phyloP scores from a whole-genome alignment of 2,888 invertebrate species.

The Drosophila differens region DNA sequence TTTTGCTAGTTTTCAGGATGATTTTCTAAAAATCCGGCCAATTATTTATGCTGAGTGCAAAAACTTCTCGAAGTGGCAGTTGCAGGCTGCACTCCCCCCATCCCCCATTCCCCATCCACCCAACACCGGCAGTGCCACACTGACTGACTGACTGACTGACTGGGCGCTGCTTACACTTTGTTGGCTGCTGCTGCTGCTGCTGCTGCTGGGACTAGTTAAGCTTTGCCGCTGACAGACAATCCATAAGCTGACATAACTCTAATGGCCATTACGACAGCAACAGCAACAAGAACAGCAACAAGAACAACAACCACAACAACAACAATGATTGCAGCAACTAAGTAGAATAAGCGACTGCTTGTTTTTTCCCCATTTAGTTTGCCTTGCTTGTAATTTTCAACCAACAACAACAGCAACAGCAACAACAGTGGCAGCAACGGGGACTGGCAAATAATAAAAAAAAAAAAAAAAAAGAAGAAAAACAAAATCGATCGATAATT shows the following conservation, averaged over 20 bases:
- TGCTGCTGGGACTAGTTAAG: conserved; percentile 1
- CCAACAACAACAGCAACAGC: conserved; percentile 13
- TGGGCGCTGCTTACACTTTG: background rate
- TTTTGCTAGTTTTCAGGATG: background rate
- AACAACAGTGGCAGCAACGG: conserved; percentile 6
- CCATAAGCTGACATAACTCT: conserved; percentile 10
- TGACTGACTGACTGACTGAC: background rate
- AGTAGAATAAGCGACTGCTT: conserved; percentile 13
- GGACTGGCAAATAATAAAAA: conserved; percentile 25
- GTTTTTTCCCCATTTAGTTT: conserved; percentile 17
- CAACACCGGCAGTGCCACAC: background rate
- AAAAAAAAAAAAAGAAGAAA: conserved; percentile 24
- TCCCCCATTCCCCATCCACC: no score
- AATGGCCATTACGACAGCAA: conserved; percentile 3
- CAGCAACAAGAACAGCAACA: background rate
- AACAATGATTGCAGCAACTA: background rate
- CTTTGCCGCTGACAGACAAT: background rate
- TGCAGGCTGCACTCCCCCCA: background rate
- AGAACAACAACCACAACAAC: background rate
- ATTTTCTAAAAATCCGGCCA: background rate
- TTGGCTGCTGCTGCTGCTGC: background rate
- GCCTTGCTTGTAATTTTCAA: conserved; percentile 21
- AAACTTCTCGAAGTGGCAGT: background rate
- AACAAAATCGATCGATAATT: conserved; percentile 76
- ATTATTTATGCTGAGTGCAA: background rate